Percentiles rank a stretch among this genome's conserved stretches.
Evolutionary conservation across 2,888 invertebrate species (phyloP).

Genomic region (Drosophila longiperda): DNA sequence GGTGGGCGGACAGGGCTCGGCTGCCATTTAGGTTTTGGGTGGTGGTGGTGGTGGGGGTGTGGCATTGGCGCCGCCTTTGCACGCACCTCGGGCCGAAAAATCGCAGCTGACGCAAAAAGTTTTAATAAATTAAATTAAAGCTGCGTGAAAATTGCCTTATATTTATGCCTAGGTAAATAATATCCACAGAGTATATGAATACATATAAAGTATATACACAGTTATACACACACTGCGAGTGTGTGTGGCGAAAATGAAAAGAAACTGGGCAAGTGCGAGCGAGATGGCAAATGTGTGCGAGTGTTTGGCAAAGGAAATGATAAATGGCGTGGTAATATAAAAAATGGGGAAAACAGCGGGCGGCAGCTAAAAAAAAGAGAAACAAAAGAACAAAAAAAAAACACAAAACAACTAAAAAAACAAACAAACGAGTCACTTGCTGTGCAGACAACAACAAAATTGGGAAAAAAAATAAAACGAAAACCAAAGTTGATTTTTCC

Average conservation of each 20-base stretch:
- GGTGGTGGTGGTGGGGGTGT: slow-evolving; percentile 49
- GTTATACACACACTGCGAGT: slow-evolving; percentile 3
- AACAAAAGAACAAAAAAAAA: slow-evolving; percentile 41
- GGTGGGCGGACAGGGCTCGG: slow-evolving; percentile 15
- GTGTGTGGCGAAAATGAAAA: slow-evolving; percentile 35
- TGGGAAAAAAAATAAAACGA: slow-evolving; percentile 24
- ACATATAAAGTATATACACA: background rate
- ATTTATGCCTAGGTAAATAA: slow-evolving; percentile 51
- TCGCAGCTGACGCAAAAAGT: slow-evolving; percentile 59
- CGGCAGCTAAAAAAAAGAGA: slow-evolving; percentile 56
- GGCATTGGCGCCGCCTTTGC: slow-evolving; percentile 52
- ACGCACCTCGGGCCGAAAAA: slow-evolving; percentile 65
- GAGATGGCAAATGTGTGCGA: slow-evolving; percentile 50
- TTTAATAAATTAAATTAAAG: slow-evolving; percentile 79
- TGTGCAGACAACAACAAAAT: slow-evolving; percentile 47
- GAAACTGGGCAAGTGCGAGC: slow-evolving; percentile 38
- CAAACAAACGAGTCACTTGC: slow-evolving; percentile 57
- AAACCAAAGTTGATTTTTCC: slow-evolving; percentile 65
- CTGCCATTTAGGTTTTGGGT: slow-evolving; percentile 15
- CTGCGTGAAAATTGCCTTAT: slow-evolving; percentile 72
- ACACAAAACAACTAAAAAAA: slow-evolving; percentile 48
- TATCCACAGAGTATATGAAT: slow-evolving; percentile 29
- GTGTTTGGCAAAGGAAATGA: slow-evolving; percentile 80
- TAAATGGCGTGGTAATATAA: slow-evolving; percentile 83
- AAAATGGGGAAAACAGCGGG: slow-evolving; percentile 81